A percentile compares a stretch with the other conserved stretches of the same genome.
phyloP scores from a whole-genome alignment of 2,113 vertebrate genomes.

The Physeter macrocephalus region DNA sequence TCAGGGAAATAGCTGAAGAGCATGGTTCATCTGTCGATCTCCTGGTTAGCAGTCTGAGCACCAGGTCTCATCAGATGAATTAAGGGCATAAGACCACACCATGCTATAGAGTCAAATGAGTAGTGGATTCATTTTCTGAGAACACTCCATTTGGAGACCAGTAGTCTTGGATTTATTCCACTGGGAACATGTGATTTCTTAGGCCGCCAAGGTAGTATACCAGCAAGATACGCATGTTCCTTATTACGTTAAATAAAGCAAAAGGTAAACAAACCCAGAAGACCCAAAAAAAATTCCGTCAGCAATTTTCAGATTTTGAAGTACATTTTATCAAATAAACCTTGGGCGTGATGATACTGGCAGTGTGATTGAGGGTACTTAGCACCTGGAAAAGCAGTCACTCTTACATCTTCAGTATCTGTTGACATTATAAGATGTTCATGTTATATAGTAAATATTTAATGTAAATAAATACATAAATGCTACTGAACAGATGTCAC shows the following conservation, averaged over 20 bases:
- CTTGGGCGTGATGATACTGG: not conserved
- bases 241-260: not conserved
- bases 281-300: not conserved
- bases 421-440: not conserved
- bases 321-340: not conserved
- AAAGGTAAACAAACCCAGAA: not conserved
- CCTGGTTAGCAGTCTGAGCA: not conserved
- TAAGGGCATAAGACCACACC: not conserved
- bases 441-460: not conserved
- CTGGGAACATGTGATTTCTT: not conserved
- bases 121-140: not conserved
- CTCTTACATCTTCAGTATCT: not conserved
- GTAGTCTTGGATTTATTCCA: not conserved
- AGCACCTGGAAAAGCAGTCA: not conserved
- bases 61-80: not conserved
- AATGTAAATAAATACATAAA: not conserved
- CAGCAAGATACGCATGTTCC: not conserved
- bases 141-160: not conserved
- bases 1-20: constrained; percentile 34
- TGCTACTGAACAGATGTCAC: not conserved
- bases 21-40: not conserved
- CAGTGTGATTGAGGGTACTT: not conserved
- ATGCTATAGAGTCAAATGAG: not conserved
- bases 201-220: not conserved
- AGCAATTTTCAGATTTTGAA: constrained; percentile 22